Percentiles rank a stretch among this genome's conserved stretches.
These are phyloP conservation scores for Struthidea cinerea DNA, from an alignment of 2,113 vertebrate genomes.

Conservation along the genomic window DNA sequence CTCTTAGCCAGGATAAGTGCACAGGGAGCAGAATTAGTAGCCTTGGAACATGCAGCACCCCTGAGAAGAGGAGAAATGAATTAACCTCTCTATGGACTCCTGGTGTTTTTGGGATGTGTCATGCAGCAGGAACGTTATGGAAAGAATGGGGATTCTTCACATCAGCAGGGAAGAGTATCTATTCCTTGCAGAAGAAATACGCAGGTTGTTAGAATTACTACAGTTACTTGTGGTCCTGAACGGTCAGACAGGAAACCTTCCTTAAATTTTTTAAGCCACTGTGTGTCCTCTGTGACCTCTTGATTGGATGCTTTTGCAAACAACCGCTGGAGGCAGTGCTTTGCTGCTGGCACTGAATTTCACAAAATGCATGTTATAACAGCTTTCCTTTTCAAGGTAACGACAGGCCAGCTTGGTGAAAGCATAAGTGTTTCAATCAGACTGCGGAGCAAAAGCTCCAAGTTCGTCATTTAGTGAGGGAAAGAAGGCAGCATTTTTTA, in stretches of 20 bases:
- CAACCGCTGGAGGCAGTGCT: background rate
- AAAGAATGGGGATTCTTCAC: background rate
- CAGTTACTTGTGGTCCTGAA: background rate
- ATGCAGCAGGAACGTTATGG: background rate
- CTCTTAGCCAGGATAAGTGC: background rate
- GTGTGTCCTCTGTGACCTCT: background rate
- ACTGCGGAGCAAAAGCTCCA: background rate
- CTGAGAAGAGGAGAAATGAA: background rate
- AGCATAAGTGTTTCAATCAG: background rate
- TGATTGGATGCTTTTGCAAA: background rate
- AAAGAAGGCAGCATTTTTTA: background rate
- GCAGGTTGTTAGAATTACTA: background rate
- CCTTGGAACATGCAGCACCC: background rate
- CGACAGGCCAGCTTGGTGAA: background rate
- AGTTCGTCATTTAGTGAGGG: fast-evolving
- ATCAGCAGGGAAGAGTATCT: background rate
- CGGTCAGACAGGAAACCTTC: background rate
- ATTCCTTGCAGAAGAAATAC: background rate
- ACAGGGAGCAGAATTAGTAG: background rate
- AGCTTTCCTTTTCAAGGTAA: background rate
- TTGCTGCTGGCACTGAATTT: background rate
- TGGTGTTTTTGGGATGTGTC: background rate
- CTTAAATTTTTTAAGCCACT: background rate
- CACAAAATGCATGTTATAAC: background rate
- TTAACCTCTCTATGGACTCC: background rate